A percentile compares a stretch with the other conserved stretches of the same genome.
These are phyloP conservation scores for Sebastes dallii DNA, from an alignment of 2,797 vertebrate species.

Conservation along the genomic window DNA sequence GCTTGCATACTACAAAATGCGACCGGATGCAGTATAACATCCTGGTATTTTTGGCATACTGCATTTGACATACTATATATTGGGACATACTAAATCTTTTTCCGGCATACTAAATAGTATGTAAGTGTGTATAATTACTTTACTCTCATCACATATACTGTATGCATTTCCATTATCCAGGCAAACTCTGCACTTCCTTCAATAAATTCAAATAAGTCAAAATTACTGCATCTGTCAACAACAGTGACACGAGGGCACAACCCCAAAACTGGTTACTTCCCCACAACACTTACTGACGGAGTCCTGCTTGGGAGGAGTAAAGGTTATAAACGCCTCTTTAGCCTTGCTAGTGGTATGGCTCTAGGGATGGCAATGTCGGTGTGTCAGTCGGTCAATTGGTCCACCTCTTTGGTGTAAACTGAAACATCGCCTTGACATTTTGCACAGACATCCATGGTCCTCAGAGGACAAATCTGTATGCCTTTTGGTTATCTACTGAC, in stretches of 20 bases:
- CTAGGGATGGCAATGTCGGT: background rate
- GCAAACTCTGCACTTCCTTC: background rate
- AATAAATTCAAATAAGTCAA: background rate
- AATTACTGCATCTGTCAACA: background rate
- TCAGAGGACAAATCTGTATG: background rate
- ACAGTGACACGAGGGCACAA: background rate
- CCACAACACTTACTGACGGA: background rate
- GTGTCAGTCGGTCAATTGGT: background rate
- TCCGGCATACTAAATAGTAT: too few relatives aligned
- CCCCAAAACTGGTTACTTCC: background rate
- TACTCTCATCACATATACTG: background rate
- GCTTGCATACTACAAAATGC: too few relatives aligned
- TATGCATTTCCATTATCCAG: background rate
- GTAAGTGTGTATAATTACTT: background rate
- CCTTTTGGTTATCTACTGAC: background rate
- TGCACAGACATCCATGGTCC: background rate
- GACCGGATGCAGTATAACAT: too few relatives aligned
- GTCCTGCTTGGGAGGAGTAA: background rate
- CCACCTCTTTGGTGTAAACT: background rate
- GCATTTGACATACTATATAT: too few relatives aligned
- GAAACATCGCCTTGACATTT: background rate
- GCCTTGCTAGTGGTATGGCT: background rate
- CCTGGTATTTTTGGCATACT: too few relatives aligned
- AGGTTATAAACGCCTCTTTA: background rate
- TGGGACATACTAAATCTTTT: too few relatives aligned